phyloP scores from a whole-genome alignment of 1,140 invertebrate species.

The Euura lappo region DNA sequence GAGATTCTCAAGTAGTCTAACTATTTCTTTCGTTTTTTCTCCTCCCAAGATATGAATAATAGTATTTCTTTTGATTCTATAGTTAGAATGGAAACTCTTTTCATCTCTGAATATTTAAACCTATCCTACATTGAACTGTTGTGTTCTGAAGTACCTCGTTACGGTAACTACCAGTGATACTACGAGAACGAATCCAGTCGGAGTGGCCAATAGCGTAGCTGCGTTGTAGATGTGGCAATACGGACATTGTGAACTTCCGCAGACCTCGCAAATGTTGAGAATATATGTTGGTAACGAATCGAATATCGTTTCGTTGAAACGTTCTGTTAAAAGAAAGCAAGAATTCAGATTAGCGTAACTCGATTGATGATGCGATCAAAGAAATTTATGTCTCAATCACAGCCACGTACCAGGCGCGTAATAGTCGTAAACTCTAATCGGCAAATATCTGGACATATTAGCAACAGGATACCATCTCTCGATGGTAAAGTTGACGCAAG shows the following conservation, averaged over 20 bases:
- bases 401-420: conserved; percentile 85
- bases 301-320: conserved; percentile 94
- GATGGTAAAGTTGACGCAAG: conserved; percentile 91
- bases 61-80: no score
- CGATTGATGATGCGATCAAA: neutral
- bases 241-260: conserved; percentile 96
- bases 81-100: no score
- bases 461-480: conserved; percentile 96
- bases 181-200: conserved; percentile 46
- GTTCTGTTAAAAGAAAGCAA: conserved; percentile 70
- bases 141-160: conserved; percentile 45
- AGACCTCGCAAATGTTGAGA: conserved; percentile 97
- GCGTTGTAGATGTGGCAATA: conserved; percentile 92
- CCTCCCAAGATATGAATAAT: no score
- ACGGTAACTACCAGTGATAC: conserved; percentile 41
- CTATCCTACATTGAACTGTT: conserved; percentile 38
- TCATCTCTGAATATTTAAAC: neutral
- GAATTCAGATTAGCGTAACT: neutral
- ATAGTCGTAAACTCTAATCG: conserved; percentile 92
- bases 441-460: conserved; percentile 92
- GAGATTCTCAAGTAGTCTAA: conserved; percentile 3
- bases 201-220: conserved; percentile 56
- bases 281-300: conserved; percentile 87
- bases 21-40: neutral
- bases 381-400: neutral